Percentiles rank a stretch among this genome's conserved stretches.
Conservation (phyloP, 2,888 invertebrate species). For the Falcaria lacertinaria region DNA sequence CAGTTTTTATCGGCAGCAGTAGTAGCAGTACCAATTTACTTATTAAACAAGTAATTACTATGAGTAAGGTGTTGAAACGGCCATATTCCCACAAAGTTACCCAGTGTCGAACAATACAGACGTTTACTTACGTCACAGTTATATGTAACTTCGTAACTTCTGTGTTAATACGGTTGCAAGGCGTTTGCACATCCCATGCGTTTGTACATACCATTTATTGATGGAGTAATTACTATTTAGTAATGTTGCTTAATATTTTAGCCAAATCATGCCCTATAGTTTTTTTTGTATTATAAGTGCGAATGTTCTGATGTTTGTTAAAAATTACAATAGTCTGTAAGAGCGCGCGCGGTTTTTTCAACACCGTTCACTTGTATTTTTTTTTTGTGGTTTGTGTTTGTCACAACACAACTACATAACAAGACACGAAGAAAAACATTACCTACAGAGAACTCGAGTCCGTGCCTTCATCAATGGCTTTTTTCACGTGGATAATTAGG, state of each 20-base stretch:
- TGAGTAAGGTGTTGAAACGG: neutral
- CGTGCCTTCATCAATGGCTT: no score
- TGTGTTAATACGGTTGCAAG: neutral
- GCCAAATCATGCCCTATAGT: neutral
- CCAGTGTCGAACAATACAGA: neutral
- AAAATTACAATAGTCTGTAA: no score
- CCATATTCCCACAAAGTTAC: slow-evolving; percentile 1
- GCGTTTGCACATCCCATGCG: neutral
- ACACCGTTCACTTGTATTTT: no score
- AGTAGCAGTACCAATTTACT: no score
- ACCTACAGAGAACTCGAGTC: no score
- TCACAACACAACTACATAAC: no score
- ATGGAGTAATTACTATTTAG: neutral
- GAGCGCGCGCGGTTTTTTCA: no score
- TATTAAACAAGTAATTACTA: neutral
- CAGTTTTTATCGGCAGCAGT: neutral
- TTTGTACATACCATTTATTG: neutral
- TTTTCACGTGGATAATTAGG: no score
- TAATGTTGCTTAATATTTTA: neutral
- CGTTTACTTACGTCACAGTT: neutral
- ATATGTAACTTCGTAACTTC: neutral
- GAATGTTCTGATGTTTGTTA: no score
- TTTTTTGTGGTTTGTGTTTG: no score
- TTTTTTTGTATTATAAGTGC: neutral
- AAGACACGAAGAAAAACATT: no score